phyloP scores from a whole-genome alignment of 2,797 vertebrate genomes.

The Rhinoraja longicauda region DNA sequence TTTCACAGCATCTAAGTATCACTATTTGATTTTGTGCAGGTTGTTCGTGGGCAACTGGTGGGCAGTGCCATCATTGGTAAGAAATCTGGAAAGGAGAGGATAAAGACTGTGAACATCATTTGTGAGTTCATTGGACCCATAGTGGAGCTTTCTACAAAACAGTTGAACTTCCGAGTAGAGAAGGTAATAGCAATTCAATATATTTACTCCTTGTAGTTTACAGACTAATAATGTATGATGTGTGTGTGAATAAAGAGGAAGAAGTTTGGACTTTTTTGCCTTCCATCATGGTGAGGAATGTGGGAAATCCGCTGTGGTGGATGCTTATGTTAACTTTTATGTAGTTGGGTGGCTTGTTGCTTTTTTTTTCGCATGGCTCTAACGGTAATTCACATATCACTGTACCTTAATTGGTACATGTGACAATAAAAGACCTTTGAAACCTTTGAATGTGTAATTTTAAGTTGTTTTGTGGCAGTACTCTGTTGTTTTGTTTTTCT shows the following conservation, averaged over 20 bases:
- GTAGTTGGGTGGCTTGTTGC: no score
- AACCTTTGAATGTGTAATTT: not conserved
- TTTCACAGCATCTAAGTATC: not conserved
- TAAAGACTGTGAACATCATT: constrained; percentile 65
- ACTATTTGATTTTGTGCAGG: constrained; percentile 51
- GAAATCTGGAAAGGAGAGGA: constrained; percentile 49
- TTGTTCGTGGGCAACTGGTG: constrained; percentile 65
- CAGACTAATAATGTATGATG: not conserved
- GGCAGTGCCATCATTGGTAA: constrained; percentile 64
- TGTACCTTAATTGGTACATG: no score
- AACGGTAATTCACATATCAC: no score
- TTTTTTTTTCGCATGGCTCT: no score
- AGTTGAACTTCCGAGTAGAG: constrained; percentile 65
- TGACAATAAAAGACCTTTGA: no score
- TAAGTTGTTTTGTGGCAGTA: not conserved
- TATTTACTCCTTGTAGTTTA: not conserved
- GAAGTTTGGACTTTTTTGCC: no score
- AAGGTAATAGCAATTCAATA: constrained; percentile 60
- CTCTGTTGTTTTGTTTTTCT: not conserved
- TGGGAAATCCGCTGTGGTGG: no score
- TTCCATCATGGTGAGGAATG: no score
- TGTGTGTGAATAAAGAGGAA: no score
- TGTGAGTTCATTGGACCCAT: constrained; percentile 71
- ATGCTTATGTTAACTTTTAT: no score
- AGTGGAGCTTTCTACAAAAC: constrained; percentile 62